phyloP scores from a whole-genome alignment of 2,888 invertebrate genomes.

The Aphodius granarius region DNA sequence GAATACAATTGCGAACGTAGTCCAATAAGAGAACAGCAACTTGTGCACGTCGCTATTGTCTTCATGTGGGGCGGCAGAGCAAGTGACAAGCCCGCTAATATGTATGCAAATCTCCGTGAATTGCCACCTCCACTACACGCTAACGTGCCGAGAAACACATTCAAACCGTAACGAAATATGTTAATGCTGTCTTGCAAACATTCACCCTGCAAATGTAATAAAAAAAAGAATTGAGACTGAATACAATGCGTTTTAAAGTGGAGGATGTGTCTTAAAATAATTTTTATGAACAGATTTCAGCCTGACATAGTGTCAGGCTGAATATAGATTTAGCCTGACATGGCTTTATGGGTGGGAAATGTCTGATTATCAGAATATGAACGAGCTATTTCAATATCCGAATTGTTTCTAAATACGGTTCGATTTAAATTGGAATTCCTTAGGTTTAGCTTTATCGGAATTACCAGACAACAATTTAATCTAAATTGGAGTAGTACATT shows the following conservation, averaged over 20 bases:
- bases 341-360: too few species aligned
- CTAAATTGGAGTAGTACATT: not conserved
- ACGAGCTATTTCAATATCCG: too few species aligned
- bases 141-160: not conserved
- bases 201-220: not conserved
- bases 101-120: not conserved
- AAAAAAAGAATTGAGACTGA: not conserved
- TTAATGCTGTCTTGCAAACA: not conserved
- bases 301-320: too few species aligned
- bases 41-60: not conserved
- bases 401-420: too few species aligned
- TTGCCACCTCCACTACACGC: not conserved
- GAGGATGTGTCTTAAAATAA: too few species aligned
- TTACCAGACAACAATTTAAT: not conserved
- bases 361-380: too few species aligned
- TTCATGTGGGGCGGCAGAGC: not conserved
- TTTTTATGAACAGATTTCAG: too few species aligned
- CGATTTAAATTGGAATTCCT: not conserved
- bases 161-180: not conserved
- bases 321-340: too few species aligned
- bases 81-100: not conserved
- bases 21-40: not conserved
- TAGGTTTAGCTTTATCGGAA: not conserved
- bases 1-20: not conserved
- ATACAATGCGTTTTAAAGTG: too few species aligned